A percentile compares a stretch with the other conserved stretches of the same genome.
Conservation (phyloP, 2,888 invertebrate species). For the Drosophila engyochracea region DNA sequence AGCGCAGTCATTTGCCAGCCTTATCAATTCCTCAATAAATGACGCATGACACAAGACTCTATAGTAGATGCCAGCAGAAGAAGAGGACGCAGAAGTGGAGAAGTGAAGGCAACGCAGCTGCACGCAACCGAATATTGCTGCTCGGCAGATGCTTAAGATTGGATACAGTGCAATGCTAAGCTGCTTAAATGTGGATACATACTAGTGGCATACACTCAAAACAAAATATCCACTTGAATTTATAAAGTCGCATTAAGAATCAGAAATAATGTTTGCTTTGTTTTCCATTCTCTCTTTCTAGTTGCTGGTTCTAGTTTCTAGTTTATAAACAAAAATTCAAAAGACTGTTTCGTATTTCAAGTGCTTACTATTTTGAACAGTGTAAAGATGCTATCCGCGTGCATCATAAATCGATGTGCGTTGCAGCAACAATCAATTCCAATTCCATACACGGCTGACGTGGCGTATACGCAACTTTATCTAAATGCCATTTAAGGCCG, state of each 20-base stretch:
- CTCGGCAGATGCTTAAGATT: constrained; percentile 18
- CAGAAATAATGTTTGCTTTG: not conserved
- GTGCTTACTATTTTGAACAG: not conserved
- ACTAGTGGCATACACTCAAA: not conserved
- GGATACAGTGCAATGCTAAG: constrained; percentile 1
- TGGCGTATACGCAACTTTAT: constrained; percentile 62
- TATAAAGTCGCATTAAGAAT: not conserved
- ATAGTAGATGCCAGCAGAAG: not conserved
- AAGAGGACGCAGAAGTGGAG: not conserved
- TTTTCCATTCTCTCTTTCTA: not conserved
- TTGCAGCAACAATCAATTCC: constrained; percentile 34
- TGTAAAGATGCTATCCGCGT: constrained; percentile 36
- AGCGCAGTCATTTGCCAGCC: constrained; percentile 32
- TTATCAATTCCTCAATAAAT: constrained; percentile 73
- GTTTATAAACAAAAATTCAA: not conserved
- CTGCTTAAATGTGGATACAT: not conserved
- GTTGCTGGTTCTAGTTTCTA: too few species aligned
- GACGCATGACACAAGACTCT: constrained; percentile 53
- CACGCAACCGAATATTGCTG: not conserved
- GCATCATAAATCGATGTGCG: constrained; percentile 70
- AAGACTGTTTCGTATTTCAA: not conserved
- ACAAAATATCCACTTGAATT: not conserved
- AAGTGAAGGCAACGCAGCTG: constrained; percentile 1
- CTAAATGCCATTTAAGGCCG: constrained; percentile 78
- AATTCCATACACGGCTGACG: constrained; percentile 15